phyloP scores from a whole-genome alignment of 1,140 invertebrate species.

The Drosophila rhopaloa region DNA sequence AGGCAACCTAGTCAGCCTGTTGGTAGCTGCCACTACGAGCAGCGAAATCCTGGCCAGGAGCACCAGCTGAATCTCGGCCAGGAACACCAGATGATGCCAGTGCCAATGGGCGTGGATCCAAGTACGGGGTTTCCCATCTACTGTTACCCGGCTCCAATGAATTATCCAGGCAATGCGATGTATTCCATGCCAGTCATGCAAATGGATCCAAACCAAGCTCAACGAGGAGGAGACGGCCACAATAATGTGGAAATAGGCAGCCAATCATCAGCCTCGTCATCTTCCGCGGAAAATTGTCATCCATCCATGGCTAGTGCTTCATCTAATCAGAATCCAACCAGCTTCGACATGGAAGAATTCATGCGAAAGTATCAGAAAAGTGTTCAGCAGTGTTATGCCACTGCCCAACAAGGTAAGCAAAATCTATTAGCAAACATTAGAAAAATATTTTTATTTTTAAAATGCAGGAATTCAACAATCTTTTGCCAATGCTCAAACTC shows the following conservation, averaged over 20 bases:
- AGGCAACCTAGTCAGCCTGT: not conserved
- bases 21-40: not conserved
- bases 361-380: slow-evolving; percentile 34
- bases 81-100: not conserved
- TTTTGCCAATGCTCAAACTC: slow-evolving; percentile 1
- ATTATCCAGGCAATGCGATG: not conserved
- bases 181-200: slow-evolving; percentile 5
- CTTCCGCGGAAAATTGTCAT: not conserved
- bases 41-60: not conserved
- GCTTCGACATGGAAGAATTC: slow-evolving; percentile 7
- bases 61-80: slow-evolving; percentile 6
- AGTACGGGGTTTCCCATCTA: slow-evolving; percentile 2
- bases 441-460: too few relatives aligned
- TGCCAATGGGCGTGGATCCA: slow-evolving; percentile 13
- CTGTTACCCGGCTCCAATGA: not conserved
- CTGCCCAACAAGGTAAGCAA: slow-evolving; percentile 15
- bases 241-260: not conserved
- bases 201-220: not conserved
- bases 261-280: not conserved
- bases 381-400: slow-evolving; percentile 25
- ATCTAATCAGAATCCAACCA: not conserved
- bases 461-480: slow-evolving; percentile 8
- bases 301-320: not conserved
- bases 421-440: too few relatives aligned
- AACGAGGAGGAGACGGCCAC: slow-evolving; percentile 2